phyloP scores from a whole-genome alignment of 2,888 invertebrate species.

The Apamea anceps region DNA sequence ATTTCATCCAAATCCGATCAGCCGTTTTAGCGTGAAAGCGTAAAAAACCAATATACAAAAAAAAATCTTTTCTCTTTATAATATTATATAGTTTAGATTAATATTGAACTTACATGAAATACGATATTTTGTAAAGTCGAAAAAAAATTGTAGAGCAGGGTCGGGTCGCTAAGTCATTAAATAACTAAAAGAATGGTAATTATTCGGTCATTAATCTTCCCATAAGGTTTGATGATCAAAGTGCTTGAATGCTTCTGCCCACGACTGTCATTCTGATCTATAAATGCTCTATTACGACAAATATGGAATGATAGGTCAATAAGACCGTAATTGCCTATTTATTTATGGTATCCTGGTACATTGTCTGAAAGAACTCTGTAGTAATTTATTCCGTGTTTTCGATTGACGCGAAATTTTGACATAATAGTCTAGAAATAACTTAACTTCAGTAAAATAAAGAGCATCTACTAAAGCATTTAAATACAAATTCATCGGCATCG shows the following conservation, averaged over 20 bases:
- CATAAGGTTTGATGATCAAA: not conserved
- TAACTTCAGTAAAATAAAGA: not conserved
- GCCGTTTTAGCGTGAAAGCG: not conserved
- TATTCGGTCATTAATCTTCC: not conserved
- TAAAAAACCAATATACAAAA: not conserved
- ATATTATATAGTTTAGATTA: too few relatives aligned
- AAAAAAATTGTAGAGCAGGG: not conserved
- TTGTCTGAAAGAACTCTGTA: not conserved
- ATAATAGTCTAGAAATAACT: not conserved
- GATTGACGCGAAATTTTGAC: not conserved
- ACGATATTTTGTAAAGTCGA: not conserved
- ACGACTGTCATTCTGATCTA: slow-evolving; percentile 6
- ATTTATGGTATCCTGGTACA: slow-evolving; percentile 13
- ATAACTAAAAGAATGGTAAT: not conserved
- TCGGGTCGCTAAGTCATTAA: not conserved
- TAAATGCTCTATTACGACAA: not conserved
- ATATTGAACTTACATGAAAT: not conserved
- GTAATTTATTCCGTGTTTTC: rapidly evolving
- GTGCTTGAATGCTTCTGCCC: slow-evolving; percentile 17
- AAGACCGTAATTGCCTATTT: not conserved
- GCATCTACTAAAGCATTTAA: not conserved
- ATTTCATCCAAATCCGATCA: not conserved
- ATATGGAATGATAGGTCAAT: slow-evolving; percentile 18
- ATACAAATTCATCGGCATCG: not conserved
- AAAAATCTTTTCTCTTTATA: too few relatives aligned